Evolutionary conservation across 1,140 invertebrate genomes (phyloP).

Genomic region (Epicauta chinensis): DNA sequence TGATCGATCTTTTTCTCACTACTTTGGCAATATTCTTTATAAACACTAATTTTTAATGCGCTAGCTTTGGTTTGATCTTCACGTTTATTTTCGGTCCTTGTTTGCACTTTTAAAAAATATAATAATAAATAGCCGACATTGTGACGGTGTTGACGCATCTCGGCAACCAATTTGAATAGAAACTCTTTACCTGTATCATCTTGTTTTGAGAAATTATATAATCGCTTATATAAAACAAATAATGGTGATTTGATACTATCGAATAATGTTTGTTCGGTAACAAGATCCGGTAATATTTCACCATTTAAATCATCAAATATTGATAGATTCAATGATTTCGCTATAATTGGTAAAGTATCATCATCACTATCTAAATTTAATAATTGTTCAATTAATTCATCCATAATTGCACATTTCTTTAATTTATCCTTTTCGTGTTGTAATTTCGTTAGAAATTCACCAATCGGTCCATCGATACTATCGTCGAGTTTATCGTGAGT

Average conservation of each 20-base stretch:
- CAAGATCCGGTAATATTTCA: constrained; percentile 46
- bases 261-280: constrained; percentile 53
- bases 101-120: constrained; percentile 78
- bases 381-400: constrained; percentile 56
- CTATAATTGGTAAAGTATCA: constrained; percentile 44
- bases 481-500: constrained; percentile 44
- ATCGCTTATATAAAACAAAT: constrained; percentile 73
- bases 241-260: constrained; percentile 75
- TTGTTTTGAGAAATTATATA: constrained; percentile 60
- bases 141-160: constrained; percentile 57
- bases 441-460: constrained; percentile 38
- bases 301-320: constrained; percentile 46
- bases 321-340: constrained; percentile 49
- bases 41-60: constrained; percentile 75
- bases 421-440: constrained; percentile 60
- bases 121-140: constrained; percentile 78
- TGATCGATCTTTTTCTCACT: constrained; percentile 71
- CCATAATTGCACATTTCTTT: constrained; percentile 62
- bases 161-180: constrained; percentile 64
- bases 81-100: constrained; percentile 52
- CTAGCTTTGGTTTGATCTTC: constrained; percentile 51
- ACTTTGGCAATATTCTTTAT: constrained; percentile 80
- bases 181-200: constrained; percentile 73
- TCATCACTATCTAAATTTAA: constrained; percentile 55
- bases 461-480: constrained; percentile 35